phyloP scores from a whole-genome alignment of 2,797 vertebrate species.

The Urophycis tenuis region DNA sequence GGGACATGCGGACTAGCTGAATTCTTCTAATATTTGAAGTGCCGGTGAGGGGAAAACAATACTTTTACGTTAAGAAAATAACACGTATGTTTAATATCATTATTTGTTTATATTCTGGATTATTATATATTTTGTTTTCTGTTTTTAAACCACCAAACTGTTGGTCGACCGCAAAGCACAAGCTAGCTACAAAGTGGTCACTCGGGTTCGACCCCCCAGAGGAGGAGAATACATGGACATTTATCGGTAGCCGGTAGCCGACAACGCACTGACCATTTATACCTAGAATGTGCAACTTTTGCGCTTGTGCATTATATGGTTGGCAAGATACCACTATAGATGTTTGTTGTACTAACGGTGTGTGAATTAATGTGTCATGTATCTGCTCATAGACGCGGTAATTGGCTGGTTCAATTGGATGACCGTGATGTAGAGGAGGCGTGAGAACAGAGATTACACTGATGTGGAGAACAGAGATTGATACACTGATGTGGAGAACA shows the following conservation, averaged over 20 bases:
- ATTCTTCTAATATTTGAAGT: constrained; percentile 56
- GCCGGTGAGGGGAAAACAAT: constrained; percentile 58
- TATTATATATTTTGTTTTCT: constrained; percentile 25
- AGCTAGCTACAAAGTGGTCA: constrained; percentile 66
- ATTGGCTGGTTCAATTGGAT: neutral
- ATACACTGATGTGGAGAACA: constrained; percentile 64
- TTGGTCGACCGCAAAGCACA: constrained; percentile 44
- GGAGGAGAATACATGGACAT: constrained; percentile 27
- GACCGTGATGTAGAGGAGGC: neutral
- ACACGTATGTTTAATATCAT: neutral
- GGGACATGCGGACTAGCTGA: constrained; percentile 68
- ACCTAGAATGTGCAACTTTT: constrained; percentile 20
- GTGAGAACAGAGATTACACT: constrained; percentile 38
- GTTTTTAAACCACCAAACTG: constrained; percentile 32
- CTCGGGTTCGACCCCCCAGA: constrained; percentile 32
- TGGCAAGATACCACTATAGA: neutral
- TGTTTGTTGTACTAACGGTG: neutral
- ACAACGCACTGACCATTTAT: neutral
- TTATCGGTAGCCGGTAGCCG: neutral
- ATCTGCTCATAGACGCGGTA: neutral
- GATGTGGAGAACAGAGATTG: constrained; percentile 55
- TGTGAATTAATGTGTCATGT: neutral
- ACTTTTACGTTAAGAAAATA: constrained; percentile 13
- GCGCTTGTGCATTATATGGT: constrained; percentile 8
- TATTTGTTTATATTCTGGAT: neutral